Conservation (phyloP, 92 coral and sea anemone genomes). For the Palythoa grandis region DNA sequence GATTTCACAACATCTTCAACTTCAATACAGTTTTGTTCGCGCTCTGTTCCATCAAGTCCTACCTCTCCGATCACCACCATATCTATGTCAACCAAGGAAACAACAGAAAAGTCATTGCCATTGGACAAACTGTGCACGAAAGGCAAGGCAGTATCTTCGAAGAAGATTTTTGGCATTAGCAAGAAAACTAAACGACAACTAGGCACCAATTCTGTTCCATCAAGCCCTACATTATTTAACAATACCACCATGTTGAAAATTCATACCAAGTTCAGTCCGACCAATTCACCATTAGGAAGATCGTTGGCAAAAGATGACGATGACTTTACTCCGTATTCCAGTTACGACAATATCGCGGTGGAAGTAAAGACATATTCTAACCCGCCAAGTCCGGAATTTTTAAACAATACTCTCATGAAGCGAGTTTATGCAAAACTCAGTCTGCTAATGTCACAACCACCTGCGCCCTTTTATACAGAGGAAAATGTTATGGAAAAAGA, state of each 20-base stretch:
- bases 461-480: not conserved
- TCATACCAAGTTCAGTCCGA: not conserved
- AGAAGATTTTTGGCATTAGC: not conserved
- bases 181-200: not conserved
- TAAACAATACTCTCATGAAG: conserved; percentile 1
- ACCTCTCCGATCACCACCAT: not conserved
- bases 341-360: not conserved
- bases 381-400: not conserved
- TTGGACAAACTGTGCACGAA: not conserved
- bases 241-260: not conserved
- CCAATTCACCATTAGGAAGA: not conserved
- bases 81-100: not conserved
- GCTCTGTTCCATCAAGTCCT: not conserved
- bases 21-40: not conserved
- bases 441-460: not conserved
- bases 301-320: not conserved
- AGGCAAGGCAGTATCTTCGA: not conserved
- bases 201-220: not conserved
- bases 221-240: not conserved
- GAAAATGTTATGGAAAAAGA: not conserved
- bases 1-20: not conserved
- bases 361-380: not conserved
- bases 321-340: not conserved
- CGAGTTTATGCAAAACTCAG: not conserved
- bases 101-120: not conserved